A percentile compares a stretch with the other conserved stretches of the same genome.
Evolutionary conservation across 2,797 vertebrate species (phyloP).

Genomic region (Onychomys arenicola): DNA sequence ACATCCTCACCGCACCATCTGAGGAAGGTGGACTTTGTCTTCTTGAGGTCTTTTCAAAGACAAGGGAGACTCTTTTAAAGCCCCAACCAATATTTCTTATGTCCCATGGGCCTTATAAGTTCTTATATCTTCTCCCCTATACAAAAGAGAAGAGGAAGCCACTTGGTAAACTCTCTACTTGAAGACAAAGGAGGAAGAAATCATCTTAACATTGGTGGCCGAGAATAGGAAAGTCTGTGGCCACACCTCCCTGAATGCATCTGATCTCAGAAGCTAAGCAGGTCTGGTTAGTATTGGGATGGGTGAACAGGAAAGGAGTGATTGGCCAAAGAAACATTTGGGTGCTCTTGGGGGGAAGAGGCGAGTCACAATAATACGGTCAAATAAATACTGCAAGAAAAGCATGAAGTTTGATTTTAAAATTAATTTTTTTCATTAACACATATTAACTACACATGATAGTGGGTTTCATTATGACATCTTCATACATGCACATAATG

Average conservation of each 20-base stretch:
- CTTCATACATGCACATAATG: neutral
- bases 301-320: neutral
- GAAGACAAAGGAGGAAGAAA: neutral
- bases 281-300: neutral
- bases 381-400: neutral
- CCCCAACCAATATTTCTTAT: neutral
- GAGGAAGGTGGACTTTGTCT: neutral
- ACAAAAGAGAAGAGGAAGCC: neutral
- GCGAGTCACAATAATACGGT: neutral
- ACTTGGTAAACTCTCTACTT: neutral
- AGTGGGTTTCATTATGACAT: neutral
- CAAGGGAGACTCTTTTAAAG: neutral
- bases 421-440: neutral
- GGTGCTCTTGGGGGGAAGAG: neutral
- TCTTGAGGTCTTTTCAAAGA: slow-evolving; percentile 27
- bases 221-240: neutral
- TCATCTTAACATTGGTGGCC: neutral
- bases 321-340: neutral
- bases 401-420: neutral
- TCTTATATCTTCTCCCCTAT: neutral
- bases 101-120: neutral
- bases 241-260: no score
- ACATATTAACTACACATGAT: neutral
- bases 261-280: neutral
- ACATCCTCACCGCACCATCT: neutral